A percentile compares a stretch with the other conserved stretches of the same genome.
These are phyloP conservation scores for Phrynocephalus versicolor DNA, from an alignment of 2,113 vertebrate species.

Conservation along the genomic window DNA sequence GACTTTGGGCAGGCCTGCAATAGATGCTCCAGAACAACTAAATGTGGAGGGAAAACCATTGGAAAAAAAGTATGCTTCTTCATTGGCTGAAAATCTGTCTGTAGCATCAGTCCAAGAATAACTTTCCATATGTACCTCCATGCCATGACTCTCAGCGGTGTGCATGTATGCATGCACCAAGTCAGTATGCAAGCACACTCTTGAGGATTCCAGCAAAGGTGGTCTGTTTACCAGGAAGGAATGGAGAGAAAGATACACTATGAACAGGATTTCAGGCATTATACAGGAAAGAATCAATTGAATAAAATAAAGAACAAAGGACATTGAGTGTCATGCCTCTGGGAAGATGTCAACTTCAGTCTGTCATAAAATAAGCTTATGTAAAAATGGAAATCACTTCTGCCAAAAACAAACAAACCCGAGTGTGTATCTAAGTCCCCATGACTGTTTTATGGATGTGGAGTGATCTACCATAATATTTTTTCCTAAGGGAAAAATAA, in stretches of 20 bases:
- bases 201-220: no score
- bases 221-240: no score
- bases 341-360: slow-evolving; percentile 3
- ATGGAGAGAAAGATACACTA: background rate
- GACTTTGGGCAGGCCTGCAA: no score
- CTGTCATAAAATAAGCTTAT: slow-evolving; percentile 1
- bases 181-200: no score
- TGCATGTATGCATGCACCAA: no score
- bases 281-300: background rate
- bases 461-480: slow-evolving; percentile 31
- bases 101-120: no score
- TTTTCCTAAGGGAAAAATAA: background rate
- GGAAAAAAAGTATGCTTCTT: no score
- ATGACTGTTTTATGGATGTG: slow-evolving; percentile 38
- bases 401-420: slow-evolving; percentile 17
- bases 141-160: no score
- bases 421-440: slow-evolving; percentile 5
- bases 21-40: no score
- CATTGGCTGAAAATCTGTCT: no score
- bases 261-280: background rate
- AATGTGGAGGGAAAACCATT: no score
- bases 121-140: no score
- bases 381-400: background rate
- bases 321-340: background rate
- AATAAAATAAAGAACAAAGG: slow-evolving; percentile 29